Base-by-base conservation (phyloP, 2,797 vertebrate species). In the Phrynocephalus forsythii region DNA sequence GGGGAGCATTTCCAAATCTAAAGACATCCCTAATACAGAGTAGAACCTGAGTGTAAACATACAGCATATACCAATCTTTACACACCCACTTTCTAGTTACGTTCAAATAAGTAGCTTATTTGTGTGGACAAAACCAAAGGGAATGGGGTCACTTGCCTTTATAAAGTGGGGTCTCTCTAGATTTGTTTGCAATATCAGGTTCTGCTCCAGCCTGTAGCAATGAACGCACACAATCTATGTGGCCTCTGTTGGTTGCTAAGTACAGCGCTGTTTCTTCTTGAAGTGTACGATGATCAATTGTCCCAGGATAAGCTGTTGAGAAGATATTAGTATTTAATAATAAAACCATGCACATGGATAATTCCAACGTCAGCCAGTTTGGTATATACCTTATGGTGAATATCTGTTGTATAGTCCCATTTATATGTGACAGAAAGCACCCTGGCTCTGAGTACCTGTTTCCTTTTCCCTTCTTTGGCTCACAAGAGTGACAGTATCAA, bases 161-260 rank as follows among this genome's bases (percentile, higher is more conserved):
- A 95, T 99, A 99, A 84, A 99, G 97, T 0, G 99, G 98, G 0
- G 98, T 99, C 94, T 99, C 98, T 94, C 98, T 98, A 94, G 97
- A 94, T 92, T 98, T 99, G 96, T 97, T 98, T 94, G 98, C 96
- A 95, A 99, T 99, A 92, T 99, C 98, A 0, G 98, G 98, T 94
- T 99, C 99, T 0, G 98, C 99, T 5, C 98, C 98, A 0, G 96
- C 96, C 94, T 99, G 97, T 90, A 99, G 97, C 91, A 99, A 96
- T 11, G 91, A 95, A 11, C 73, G 96, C 83, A 98, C 96, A 92
- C 98, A 99, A 83, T 98, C 97, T 95, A 98, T 91, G 94, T 99
- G 96, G 72, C 96, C 97, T 75, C 95, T 90, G 76, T 97, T 97
- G 8, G 98, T 97, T 0, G 98, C 98, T n/a, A 99, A 95, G 90